phyloP scores from a whole-genome alignment of 2,797 vertebrate genomes.

The Chelon labrosus region DNA sequence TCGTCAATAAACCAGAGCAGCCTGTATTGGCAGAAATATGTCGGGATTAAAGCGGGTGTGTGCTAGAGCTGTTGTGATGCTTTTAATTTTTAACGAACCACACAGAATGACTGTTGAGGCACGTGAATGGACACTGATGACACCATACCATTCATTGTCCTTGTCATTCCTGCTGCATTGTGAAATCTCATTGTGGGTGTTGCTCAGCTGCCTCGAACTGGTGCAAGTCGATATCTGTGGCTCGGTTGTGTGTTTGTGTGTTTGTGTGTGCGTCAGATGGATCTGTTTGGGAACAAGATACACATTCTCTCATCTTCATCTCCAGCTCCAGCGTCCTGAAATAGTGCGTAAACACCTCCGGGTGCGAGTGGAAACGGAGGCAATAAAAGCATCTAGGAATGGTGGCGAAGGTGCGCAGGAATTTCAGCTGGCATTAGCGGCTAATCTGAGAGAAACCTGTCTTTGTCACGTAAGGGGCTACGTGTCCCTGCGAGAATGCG shows the following conservation, averaged over 20 bases:
- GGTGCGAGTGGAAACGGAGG: conserved; percentile 25
- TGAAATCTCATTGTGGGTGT: conserved; percentile 48
- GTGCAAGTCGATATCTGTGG: conserved; percentile 41
- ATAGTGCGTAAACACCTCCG: conserved; percentile 46
- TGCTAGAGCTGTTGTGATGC: neutral
- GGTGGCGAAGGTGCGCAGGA: conserved; percentile 54
- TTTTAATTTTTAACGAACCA: conserved; percentile 1
- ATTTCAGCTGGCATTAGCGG: conserved; percentile 64
- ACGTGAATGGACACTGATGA: conserved; percentile 42
- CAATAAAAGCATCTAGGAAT: conserved; percentile 50
- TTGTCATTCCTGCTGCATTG: conserved; percentile 30
- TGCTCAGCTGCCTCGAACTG: conserved; percentile 43
- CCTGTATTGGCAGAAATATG: neutral
- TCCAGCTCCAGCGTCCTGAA: conserved; percentile 36
- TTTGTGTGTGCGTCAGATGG: conserved; percentile 4
- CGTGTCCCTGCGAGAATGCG: conserved; percentile 76
- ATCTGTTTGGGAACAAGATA: conserved; percentile 44
- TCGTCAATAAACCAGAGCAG: too few relatives aligned
- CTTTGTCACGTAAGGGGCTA: conserved; percentile 76
- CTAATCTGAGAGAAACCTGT: conserved; percentile 77
- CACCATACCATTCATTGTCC: conserved; percentile 42
- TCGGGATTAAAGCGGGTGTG: neutral
- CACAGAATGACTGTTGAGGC: conserved; percentile 13
- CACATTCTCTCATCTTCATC: conserved; percentile 47
- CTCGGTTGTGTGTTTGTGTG: conserved; percentile 3